These are phyloP conservation scores for Acrossocheilus wenchowensis DNA, from an alignment of 2,797 vertebrate species.

Conservation along the genomic window DNA sequence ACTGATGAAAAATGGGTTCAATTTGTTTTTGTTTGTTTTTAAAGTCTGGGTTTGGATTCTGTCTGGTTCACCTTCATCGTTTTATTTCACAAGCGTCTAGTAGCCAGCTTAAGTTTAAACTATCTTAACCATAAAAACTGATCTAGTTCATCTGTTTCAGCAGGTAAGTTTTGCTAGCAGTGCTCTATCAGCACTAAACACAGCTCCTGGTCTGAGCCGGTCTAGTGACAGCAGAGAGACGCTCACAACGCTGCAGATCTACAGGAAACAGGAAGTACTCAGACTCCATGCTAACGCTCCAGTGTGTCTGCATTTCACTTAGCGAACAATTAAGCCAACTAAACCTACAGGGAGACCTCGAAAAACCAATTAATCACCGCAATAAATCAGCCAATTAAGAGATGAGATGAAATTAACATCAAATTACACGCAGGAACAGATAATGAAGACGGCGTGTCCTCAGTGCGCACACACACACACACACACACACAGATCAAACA, in stretches of 20 bases:
- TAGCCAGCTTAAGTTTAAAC: neutral
- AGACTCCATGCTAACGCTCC: neutral
- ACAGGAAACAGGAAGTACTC: conserved; percentile 21
- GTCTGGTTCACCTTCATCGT: neutral
- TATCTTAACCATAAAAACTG: neutral
- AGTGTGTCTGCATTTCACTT: conserved; percentile 44
- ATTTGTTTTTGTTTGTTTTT: neutral
- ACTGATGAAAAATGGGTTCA: neutral
- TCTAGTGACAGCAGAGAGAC: neutral
- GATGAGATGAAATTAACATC: conserved; percentile 41
- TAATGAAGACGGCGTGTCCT: neutral
- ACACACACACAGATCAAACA: neutral
- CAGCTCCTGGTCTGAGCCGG: neutral
- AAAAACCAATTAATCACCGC: conserved; percentile 53
- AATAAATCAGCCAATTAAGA: conserved; percentile 55
- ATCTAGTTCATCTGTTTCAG: neutral
- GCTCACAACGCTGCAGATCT: neutral
- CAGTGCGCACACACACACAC: neutral
- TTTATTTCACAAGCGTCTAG: neutral
- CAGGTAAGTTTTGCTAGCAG: too few relatives aligned
- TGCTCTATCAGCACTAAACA: neutral
- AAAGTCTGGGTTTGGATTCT: neutral
- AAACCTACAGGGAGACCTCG: conserved; percentile 43
- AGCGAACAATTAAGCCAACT: conserved; percentile 41
- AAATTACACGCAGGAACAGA: conserved; percentile 2